Evolutionary conservation across 1,140 invertebrate genomes (phyloP), one percentile per base, ranked within the genome.

Genomic region (Dreissena polymorpha): DNA sequence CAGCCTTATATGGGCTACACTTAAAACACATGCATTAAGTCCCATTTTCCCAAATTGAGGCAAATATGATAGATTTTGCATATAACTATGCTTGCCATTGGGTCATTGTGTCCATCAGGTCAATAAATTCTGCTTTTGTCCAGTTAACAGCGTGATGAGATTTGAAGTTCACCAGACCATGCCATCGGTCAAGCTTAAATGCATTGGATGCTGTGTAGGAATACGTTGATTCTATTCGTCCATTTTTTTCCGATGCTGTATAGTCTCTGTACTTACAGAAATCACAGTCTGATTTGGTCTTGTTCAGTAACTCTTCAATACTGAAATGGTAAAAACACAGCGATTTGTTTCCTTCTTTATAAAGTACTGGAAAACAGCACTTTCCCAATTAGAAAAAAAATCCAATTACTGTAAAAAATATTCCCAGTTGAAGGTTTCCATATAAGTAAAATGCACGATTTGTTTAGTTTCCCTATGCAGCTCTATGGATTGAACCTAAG

Each of bases 151-250:
- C 93, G 85, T 94, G 88, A 86, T 94, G 94, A 13, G 87, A 79
- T 57, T 92, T 90, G 18, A 92, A 86, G 14, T 94, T 86, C 77
- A 94, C 90, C 27, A 94, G 86, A 8, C 90, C 90, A 86, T 94
- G 94, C 89, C 93, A 93, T 27, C 91, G 88, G 50, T 94, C 93
- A 50, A 94, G 81, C 87, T 94, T 94, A 83, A 94, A 94, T 0
- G 93, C 90, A 86, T 94, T 94, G 10, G 94, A 92, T 18, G 93
- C 93, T 72, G 91, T 92, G 68, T 91, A 92, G 23, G 93, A 90
- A 71, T 87, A 85, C 21, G 88, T 86, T 10, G 90, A 90, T 72
- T 93, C 92, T 16, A 94, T 81, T 67, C 93, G 87, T 50, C 92
- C 92, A 88, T 93, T 92, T 1, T 77, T 71, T 75, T 93, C 93